A percentile compares a stretch with the other conserved stretches of the same genome.
phyloP scores from a whole-genome alignment of 1,140 invertebrate genomes.

The Neodiprion pinetum region DNA sequence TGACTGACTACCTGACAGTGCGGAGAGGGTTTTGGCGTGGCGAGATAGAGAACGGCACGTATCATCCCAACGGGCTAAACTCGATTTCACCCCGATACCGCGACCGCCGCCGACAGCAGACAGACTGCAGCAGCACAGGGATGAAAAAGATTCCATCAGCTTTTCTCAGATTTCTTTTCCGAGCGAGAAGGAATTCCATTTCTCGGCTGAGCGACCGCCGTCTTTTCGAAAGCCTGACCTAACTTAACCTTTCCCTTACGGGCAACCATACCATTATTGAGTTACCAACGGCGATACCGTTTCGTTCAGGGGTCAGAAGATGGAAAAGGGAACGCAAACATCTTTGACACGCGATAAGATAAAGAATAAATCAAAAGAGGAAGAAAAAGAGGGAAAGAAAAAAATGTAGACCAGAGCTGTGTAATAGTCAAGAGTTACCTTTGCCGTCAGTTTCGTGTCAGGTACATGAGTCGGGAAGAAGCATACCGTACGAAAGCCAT shows the following conservation, averaged over 20 bases:
- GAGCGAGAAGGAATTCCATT: background rate
- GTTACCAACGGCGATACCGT: background rate
- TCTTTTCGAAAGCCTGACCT: constrained; percentile 1
- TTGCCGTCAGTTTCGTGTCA: background rate
- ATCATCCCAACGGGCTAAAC: background rate
- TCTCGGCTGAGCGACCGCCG: background rate
- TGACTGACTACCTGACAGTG: background rate
- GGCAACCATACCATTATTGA: background rate
- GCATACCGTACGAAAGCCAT: no score
- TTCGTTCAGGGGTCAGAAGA: no score
- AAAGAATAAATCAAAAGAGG: no score
- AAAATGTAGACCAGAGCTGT: no score
- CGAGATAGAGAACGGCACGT: background rate
- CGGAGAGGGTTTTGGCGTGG: no score
- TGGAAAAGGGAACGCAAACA: background rate
- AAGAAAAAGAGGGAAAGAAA: no score
- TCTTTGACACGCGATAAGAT: background rate
- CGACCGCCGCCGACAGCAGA: background rate
- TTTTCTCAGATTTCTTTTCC: background rate
- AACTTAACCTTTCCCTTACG: background rate
- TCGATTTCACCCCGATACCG: constrained; percentile 1
- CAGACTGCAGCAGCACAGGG: background rate
- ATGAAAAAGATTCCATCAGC: background rate
- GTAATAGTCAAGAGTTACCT: background rate
- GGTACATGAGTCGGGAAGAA: background rate